Evolutionary conservation across 1,140 invertebrate genomes (phyloP).

Genomic region (Tetragnatha versicolor): DNA sequence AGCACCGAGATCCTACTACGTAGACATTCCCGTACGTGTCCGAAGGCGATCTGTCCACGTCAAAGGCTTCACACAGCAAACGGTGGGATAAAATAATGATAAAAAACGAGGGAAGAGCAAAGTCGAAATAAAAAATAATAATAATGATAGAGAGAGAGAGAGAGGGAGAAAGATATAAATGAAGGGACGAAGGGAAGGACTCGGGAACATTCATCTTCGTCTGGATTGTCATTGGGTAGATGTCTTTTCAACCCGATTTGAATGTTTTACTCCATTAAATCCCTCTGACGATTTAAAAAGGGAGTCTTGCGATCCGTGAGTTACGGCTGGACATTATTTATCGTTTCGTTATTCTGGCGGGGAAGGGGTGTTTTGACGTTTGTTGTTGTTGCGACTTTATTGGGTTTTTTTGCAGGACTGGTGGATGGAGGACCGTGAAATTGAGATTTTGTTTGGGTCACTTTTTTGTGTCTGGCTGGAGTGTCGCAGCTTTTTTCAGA

Average conservation of each 20-base stretch:
- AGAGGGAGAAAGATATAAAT: slow-evolving; percentile 1
- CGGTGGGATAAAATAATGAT: neutral
- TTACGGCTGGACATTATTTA: too few relatives aligned
- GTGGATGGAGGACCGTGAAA: too few relatives aligned
- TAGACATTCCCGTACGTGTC: neutral
- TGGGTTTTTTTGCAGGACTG: too few relatives aligned
- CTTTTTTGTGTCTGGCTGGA: too few relatives aligned
- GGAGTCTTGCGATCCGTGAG: neutral
- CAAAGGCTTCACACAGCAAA: slow-evolving; percentile 3
- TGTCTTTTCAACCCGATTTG: slow-evolving; percentile 7
- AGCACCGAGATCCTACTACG: neutral
- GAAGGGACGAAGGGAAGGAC: neutral
- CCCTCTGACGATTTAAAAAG: neutral
- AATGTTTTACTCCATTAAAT: slow-evolving; percentile 18
- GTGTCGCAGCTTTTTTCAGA: too few relatives aligned
- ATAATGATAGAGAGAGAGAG: slow-evolving; percentile 1
- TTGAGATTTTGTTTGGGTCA: too few relatives aligned
- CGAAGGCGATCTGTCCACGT: slow-evolving; percentile 15
- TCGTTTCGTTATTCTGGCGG: too few relatives aligned
- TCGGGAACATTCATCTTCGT: slow-evolving; percentile 12
- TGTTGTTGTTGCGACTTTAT: too few relatives aligned
- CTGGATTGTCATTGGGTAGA: slow-evolving; percentile 17
- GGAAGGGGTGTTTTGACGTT: too few relatives aligned
- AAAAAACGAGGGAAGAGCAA: neutral
- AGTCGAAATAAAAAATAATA: slow-evolving; percentile 8